Evolutionary conservation across 1,140 invertebrate species (phyloP).

Genomic region (Aphelenchoides avenae): DNA sequence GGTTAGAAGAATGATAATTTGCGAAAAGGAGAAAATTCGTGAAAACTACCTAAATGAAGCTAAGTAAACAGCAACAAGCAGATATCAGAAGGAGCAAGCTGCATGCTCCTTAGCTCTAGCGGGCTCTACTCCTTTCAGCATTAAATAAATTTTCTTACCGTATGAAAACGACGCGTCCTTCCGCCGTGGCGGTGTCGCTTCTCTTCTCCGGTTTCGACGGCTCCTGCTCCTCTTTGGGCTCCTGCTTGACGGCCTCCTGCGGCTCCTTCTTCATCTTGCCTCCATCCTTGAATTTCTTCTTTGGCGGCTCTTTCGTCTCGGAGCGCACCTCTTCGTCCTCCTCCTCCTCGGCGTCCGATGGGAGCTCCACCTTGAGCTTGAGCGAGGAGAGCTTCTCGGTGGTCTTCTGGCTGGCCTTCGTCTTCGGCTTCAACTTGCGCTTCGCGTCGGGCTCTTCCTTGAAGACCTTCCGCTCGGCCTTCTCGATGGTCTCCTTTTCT

Average conservation of each 20-base stretch:
- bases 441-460: constrained; percentile 22
- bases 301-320: constrained; percentile 14
- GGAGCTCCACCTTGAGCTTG: background rate
- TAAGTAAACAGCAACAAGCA: too few relatives aligned
- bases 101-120: too few relatives aligned
- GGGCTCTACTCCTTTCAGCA: background rate
- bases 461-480: constrained; percentile 14
- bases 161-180: constrained; percentile 42
- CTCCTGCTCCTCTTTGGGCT: constrained; percentile 29
- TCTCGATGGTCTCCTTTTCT: constrained; percentile 17
- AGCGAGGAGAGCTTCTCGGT: constrained; percentile 9
- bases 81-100: too few relatives aligned
- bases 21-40: constrained; percentile 2
- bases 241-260: constrained; percentile 11
- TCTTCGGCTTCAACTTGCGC: constrained; percentile 19
- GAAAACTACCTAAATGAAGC: background rate
- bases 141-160: constrained; percentile 15
- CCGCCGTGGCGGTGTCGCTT: constrained; percentile 28
- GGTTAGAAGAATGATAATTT: background rate
- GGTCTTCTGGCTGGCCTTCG: constrained; percentile 22
- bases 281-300: constrained; percentile 13
- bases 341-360: constrained; percentile 9
- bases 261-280: constrained; percentile 17
- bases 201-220: constrained; percentile 15
- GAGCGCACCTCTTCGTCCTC: constrained; percentile 18